Percentiles rank a stretch among this genome's conserved stretches.
Conservation (phyloP, 2,113 vertebrate genomes). For the Xiphias gladius region DNA sequence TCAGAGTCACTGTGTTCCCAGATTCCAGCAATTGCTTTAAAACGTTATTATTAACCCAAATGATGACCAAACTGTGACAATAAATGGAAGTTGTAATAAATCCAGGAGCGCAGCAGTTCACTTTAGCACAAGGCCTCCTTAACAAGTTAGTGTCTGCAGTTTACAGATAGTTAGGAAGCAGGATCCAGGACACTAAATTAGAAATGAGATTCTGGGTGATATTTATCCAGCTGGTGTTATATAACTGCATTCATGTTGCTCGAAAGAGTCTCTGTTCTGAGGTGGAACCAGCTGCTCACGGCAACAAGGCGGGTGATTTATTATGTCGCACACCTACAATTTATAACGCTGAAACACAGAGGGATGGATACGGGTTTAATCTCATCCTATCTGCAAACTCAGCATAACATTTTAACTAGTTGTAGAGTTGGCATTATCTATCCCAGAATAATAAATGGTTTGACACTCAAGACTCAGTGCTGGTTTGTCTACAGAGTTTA, state of each 20-base stretch:
- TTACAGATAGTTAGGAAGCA: background rate
- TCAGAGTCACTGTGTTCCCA: background rate
- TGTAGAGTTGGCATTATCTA: slow-evolving; percentile 34
- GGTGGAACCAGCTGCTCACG: slow-evolving; percentile 4
- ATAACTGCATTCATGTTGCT: background rate
- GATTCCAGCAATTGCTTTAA: background rate
- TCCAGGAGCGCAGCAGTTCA: background rate
- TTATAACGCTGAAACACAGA: slow-evolving; percentile 32
- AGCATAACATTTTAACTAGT: slow-evolving; percentile 58
- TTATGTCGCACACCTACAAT: slow-evolving; percentile 37
- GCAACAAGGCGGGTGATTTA: slow-evolving; percentile 43
- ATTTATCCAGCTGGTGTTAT: slow-evolving; percentile 7
- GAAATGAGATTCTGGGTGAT: background rate
- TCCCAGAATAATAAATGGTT: slow-evolving; percentile 51
- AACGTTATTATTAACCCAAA: background rate
- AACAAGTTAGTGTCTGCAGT: slow-evolving; percentile 1
- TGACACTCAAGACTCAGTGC: slow-evolving; percentile 25
- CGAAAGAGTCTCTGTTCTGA: background rate
- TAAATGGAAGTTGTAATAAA: background rate
- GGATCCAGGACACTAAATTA: background rate
- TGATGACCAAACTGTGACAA: background rate
- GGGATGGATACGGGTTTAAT: slow-evolving; percentile 12
- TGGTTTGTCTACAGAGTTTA: slow-evolving; percentile 52
- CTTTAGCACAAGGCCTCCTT: background rate
- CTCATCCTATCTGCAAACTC: slow-evolving; percentile 42